phyloP scores from a whole-genome alignment of 1,140 invertebrate genomes.

The Rhopalosiphum padi region DNA sequence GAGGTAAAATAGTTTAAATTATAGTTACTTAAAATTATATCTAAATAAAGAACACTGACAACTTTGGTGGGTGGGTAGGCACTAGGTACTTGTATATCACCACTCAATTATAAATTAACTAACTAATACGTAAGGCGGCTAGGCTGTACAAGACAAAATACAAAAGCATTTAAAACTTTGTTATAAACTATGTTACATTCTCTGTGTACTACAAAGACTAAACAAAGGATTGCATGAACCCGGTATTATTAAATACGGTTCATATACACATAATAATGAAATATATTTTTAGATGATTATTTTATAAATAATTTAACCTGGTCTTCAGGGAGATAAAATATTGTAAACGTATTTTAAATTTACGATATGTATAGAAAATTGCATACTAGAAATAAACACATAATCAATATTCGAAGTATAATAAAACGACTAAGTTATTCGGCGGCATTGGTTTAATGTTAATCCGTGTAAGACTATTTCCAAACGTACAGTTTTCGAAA shows the following conservation, averaged over 20 bases:
- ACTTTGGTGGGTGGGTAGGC: background rate
- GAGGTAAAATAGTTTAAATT: background rate
- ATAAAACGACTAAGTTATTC: background rate
- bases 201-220: background rate
- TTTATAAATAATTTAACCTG: background rate
- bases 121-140: background rate
- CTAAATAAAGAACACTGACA: background rate
- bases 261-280: background rate
- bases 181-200: constrained; percentile 42
- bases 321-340: background rate
- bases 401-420: background rate
- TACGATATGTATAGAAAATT: background rate
- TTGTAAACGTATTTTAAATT: background rate
- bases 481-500: background rate
- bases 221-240: constrained; percentile 4
- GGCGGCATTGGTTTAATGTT: background rate
- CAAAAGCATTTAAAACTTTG: constrained; percentile 49
- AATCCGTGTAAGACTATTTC: background rate
- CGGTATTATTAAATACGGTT: background rate
- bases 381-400: background rate
- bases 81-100: background rate
- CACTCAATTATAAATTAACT: constrained; percentile 23
- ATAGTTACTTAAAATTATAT: background rate
- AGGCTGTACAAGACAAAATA: background rate
- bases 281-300: background rate